phyloP scores from a whole-genome alignment of 2,113 vertebrate species.

The Cranoglanis bouderius region DNA sequence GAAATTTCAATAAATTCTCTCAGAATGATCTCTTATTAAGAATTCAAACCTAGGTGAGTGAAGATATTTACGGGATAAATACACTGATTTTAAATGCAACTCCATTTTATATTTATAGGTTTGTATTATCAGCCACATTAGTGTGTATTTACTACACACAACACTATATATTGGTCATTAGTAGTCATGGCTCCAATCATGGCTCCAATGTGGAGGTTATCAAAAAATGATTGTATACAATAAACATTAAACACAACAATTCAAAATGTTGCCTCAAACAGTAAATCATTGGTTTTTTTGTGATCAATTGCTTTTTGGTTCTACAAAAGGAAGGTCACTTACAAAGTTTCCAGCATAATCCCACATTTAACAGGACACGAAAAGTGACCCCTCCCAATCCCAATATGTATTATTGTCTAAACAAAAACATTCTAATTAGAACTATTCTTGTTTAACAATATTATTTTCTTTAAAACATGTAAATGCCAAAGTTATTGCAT shows the following conservation, averaged over 20 bases:
- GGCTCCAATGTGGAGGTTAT: too few species aligned
- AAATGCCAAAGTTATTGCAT: too few species aligned
- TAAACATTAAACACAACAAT: background rate
- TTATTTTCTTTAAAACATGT: too few species aligned
- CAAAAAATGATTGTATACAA: background rate
- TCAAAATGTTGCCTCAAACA: background rate
- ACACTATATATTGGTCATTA: background rate
- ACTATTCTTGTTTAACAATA: too few species aligned
- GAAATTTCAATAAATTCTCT: background rate
- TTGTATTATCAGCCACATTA: background rate
- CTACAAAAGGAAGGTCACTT: too few species aligned
- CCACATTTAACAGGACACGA: too few species aligned
- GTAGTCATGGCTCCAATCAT: constrained; percentile 27
- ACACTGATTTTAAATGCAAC: background rate
- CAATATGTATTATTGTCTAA: background rate
- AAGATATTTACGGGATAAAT: background rate
- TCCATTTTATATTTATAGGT: background rate
- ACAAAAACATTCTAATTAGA: background rate
- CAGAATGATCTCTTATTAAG: background rate
- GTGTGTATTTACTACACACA: background rate
- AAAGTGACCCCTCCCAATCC: too few species aligned
- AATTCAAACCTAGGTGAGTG: background rate
- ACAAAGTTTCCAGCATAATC: too few species aligned
- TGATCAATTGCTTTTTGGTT: too few species aligned
- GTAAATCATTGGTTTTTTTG: background rate